These are phyloP conservation scores for Plebejus anna DNA, from an alignment of 2,888 invertebrate genomes.

Conservation along the genomic window DNA sequence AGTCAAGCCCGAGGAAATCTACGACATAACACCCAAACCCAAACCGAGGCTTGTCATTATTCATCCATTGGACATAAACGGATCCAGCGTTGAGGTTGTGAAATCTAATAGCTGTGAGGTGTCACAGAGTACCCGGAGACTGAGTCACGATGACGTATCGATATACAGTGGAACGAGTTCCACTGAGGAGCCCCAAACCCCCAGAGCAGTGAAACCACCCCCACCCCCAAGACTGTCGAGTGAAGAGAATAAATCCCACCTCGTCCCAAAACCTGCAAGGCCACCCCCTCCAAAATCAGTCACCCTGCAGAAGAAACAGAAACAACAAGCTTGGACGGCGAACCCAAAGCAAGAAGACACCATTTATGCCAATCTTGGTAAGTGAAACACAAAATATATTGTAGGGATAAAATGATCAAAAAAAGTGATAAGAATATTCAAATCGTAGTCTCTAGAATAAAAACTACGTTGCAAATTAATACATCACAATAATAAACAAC, in stretches of 20 bases:
- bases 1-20: constrained; percentile 76
- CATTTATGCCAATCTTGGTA: constrained; percentile 90
- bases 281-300: constrained; percentile 88
- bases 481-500: no score
- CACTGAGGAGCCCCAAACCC: constrained; percentile 54
- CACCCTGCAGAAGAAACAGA: constrained; percentile 81
- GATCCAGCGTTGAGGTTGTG: constrained; percentile 89
- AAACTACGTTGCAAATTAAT: no score
- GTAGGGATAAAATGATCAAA: no score
- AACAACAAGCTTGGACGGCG: constrained; percentile 69
- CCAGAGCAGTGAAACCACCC: constrained; percentile 82
- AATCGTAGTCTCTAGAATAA: no score
- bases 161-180: constrained; percentile 70
- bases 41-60: constrained; percentile 91
- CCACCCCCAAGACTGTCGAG: constrained; percentile 85
- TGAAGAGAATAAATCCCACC: constrained; percentile 72
- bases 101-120: constrained; percentile 75
- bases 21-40: constrained; percentile 79
- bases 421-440: no score
- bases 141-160: constrained; percentile 76
- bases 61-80: constrained; percentile 92
- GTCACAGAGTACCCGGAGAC: constrained; percentile 55
- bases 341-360: constrained; percentile 70
- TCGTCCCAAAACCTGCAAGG: constrained; percentile 82
- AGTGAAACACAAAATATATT: constrained; percentile 47